Evolutionary conservation across 1,140 invertebrate species (phyloP).

Genomic region (Nasonia longicornis): DNA sequence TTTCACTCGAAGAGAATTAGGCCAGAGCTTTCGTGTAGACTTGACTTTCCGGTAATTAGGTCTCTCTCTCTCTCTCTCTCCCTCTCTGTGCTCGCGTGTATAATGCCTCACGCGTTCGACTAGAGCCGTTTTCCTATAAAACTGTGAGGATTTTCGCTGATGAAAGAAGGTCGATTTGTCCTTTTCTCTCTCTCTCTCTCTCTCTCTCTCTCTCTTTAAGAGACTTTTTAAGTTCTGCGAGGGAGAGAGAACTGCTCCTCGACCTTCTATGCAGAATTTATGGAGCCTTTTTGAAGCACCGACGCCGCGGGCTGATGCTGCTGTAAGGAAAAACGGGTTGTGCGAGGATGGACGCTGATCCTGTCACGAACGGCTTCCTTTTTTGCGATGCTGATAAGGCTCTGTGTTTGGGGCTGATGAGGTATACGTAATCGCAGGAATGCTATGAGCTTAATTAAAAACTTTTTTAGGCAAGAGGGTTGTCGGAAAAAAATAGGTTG

Average conservation of each 20-base stretch:
- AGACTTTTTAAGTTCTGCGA: background rate
- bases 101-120: background rate
- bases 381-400: too few species aligned
- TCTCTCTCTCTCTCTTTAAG: background rate
- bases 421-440: too few species aligned
- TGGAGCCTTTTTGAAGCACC: slow-evolving; percentile 12
- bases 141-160: background rate
- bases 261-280: slow-evolving; percentile 36
- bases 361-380: too few species aligned
- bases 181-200: background rate
- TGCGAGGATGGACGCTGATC: too few species aligned
- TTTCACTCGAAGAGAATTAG: background rate
- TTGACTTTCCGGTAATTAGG: background rate
- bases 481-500: too few species aligned
- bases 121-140: background rate
- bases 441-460: too few species aligned
- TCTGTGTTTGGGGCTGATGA: too few species aligned
- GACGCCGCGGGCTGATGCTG: background rate
- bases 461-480: too few species aligned
- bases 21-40: too few species aligned
- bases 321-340: background rate
- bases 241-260: background rate
- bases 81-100: background rate
- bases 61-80: background rate
- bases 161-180: slow-evolving; percentile 17